Conservation (phyloP, 2,888 invertebrate genomes). For the Acleris laterana region DNA sequence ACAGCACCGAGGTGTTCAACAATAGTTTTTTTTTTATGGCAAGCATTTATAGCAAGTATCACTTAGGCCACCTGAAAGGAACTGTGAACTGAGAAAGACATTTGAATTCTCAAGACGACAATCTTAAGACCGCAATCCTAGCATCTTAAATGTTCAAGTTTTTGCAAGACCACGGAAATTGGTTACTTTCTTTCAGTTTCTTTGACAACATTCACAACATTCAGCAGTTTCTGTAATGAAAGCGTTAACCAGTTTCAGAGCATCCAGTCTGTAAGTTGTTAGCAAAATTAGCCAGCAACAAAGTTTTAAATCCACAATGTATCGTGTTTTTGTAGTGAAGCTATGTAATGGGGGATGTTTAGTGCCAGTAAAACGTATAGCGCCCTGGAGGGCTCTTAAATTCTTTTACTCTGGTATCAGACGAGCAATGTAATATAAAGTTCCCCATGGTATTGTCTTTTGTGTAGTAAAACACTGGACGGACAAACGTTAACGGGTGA, state of each 20-base stretch:
- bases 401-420: conserved; percentile 41
- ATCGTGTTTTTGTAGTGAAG: conserved; percentile 21
- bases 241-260: neutral
- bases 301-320: conserved; percentile 33
- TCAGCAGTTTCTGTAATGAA: too few relatives aligned
- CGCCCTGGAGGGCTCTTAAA: conserved; percentile 40
- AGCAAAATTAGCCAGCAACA: conserved; percentile 15
- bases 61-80: too few relatives aligned
- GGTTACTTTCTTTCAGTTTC: too few relatives aligned
- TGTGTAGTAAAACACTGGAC: conserved; percentile 3
- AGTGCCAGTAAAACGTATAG: conserved; percentile 38
- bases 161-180: too few relatives aligned
- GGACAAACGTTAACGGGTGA: neutral
- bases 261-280: neutral
- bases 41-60: too few relatives aligned
- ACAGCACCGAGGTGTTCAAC: too few relatives aligned
- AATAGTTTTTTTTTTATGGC: too few relatives aligned
- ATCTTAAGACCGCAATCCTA: too few relatives aligned
- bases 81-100: too few relatives aligned
- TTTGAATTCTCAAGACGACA: too few relatives aligned
- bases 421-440: conserved; percentile 28
- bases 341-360: conserved; percentile 28
- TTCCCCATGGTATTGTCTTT: conserved; percentile 29
- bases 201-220: too few relatives aligned
- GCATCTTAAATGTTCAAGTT: too few relatives aligned